phyloP scores from a whole-genome alignment of 2,113 vertebrate genomes.

The Prunella himalayana region DNA sequence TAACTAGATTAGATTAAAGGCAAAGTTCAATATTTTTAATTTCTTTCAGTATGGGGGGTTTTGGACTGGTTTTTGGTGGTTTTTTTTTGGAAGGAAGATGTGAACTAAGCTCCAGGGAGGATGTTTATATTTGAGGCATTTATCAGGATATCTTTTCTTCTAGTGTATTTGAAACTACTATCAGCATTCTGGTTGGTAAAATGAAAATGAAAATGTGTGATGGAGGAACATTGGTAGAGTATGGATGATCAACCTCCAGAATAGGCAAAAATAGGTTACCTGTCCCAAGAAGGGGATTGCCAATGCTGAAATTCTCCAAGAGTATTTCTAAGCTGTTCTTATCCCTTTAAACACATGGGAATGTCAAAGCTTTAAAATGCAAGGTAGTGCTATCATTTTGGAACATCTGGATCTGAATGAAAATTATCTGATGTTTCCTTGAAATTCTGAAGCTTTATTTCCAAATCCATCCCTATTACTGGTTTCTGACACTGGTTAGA shows the following conservation, averaged over 20 bases:
- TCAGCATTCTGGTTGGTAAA: background rate
- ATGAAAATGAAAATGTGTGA: background rate
- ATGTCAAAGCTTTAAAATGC: background rate
- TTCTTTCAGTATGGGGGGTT: rapidly evolving
- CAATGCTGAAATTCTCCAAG: background rate
- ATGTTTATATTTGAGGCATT: background rate
- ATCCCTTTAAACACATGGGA: background rate
- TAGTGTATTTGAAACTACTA: background rate
- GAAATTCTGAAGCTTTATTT: background rate
- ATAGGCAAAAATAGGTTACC: background rate
- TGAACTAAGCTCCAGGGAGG: background rate
- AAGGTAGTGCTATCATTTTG: background rate
- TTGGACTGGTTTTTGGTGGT: rapidly evolving
- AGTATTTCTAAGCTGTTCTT: background rate
- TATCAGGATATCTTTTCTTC: background rate
- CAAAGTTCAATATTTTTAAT: background rate
- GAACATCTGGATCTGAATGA: background rate
- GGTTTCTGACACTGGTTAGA: background rate
- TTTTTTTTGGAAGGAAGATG: background rate
- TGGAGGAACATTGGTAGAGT: background rate
- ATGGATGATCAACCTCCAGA: background rate
- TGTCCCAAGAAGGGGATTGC: background rate
- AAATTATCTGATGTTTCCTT: background rate
- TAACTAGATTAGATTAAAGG: background rate
- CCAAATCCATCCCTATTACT: rapidly evolving